phyloP scores from a whole-genome alignment of 1,140 invertebrate species.

The Leptinotarsa lineolata region DNA sequence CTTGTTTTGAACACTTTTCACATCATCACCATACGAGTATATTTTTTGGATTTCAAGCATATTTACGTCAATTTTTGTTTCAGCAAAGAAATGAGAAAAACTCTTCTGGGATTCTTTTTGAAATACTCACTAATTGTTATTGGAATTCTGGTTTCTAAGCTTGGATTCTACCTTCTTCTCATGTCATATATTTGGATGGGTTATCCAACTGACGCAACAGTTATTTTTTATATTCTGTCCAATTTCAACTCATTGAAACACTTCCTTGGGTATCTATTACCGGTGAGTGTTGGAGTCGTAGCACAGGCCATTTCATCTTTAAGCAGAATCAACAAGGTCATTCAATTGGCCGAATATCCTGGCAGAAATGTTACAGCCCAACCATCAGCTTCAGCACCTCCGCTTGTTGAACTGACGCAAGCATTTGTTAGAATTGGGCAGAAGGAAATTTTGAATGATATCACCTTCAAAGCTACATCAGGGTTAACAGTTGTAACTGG shows the following conservation, averaged over 20 bases:
- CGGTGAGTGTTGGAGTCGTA: conserved; percentile 66
- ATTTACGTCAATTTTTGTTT: conserved; percentile 14
- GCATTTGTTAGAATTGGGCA: conserved; percentile 30
- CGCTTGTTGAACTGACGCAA: not conserved
- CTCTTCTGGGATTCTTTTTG: conserved; percentile 41
- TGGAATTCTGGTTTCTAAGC: conserved; percentile 69
- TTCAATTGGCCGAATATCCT: conserved; percentile 39
- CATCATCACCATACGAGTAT: not conserved
- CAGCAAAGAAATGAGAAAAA: conserved; percentile 46
- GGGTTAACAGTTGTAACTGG: conserved; percentile 75
- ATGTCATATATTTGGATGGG: conserved; percentile 73
- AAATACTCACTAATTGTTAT: conserved; percentile 37
- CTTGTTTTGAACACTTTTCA: not conserved
- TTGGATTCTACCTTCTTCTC: conserved; percentile 60
- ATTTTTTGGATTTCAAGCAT: not conserved
- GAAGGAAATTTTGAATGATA: conserved; percentile 63
- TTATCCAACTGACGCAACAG: conserved; percentile 72
- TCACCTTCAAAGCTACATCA: conserved; percentile 62
- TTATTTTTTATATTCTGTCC: conserved; percentile 75
- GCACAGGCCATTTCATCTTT: conserved; percentile 59
- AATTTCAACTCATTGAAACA: conserved; percentile 74
- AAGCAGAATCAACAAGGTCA: conserved; percentile 40
- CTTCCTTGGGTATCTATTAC: conserved; percentile 75
- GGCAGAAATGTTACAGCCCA: conserved; percentile 14
- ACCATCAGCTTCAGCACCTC: conserved; percentile 19